A percentile compares a stretch with the other conserved stretches of the same genome.
Conservation (phyloP, 1,140 invertebrate species). For the Aphaenogaster rudis region DNA sequence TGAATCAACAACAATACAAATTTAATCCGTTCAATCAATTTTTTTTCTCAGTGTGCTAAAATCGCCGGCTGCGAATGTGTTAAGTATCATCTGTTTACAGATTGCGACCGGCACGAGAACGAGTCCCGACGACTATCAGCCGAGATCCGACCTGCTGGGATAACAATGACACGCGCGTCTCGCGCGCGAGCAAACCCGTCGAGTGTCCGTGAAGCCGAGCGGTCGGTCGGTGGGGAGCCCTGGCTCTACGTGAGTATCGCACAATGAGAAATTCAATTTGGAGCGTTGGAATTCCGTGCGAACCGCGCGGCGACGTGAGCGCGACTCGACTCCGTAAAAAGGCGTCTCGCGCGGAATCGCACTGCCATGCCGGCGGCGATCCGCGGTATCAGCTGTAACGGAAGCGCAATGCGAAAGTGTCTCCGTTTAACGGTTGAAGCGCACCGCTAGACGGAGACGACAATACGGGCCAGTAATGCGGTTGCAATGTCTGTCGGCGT, state of each 20-base stretch:
- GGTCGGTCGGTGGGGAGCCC: background rate
- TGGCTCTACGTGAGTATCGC: constrained; percentile 44
- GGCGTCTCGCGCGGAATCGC: constrained; percentile 13
- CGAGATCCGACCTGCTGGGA: background rate
- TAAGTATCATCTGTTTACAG: constrained; percentile 14
- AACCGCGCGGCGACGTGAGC: constrained; percentile 26
- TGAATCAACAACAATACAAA: too few species aligned
- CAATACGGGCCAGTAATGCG: background rate
- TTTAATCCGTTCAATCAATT: too few species aligned
- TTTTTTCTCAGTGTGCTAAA: too few species aligned
- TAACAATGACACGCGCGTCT: constrained; percentile 36
- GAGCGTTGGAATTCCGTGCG: constrained; percentile 44
- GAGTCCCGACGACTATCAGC: constrained; percentile 2
- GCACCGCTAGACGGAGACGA: background rate
- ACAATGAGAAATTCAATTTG: constrained; percentile 53
- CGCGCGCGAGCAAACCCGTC: constrained; percentile 37
- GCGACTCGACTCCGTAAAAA: constrained; percentile 35
- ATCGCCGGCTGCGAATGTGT: too few species aligned
- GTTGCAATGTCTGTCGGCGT: background rate
- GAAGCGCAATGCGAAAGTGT: constrained; percentile 21
- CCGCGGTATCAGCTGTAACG: background rate
- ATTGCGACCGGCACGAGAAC: background rate
- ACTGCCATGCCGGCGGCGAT: background rate
- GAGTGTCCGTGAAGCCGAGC: constrained; percentile 14
- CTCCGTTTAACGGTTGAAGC: constrained; percentile 31